Conservation (phyloP, 92 coral and sea anemone species). For the Palythoa grandiflora region DNA sequence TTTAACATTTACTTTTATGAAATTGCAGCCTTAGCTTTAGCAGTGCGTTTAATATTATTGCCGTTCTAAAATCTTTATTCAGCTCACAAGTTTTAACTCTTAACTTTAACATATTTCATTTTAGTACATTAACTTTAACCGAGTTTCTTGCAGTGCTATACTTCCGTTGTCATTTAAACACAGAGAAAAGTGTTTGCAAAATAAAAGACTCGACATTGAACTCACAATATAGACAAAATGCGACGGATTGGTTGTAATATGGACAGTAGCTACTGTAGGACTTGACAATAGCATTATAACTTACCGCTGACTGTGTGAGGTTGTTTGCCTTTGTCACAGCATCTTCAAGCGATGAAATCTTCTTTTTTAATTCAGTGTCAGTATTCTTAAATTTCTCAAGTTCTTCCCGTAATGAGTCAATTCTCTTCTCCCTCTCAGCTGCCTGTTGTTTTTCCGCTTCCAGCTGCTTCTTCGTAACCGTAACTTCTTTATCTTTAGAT, state of each 20-base stretch:
- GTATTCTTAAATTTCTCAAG: constrained; percentile 63
- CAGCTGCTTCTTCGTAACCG: constrained; percentile 56
- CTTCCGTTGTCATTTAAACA: not conserved
- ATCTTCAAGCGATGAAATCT: constrained; percentile 80
- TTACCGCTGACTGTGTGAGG: constrained; percentile 48
- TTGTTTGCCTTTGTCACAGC: constrained; percentile 81
- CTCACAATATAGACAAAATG: too few relatives aligned
- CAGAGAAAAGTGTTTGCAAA: not conserved
- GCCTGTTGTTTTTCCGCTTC: constrained; percentile 67
- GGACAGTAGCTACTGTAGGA: not conserved
- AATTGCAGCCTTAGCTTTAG: too few relatives aligned
- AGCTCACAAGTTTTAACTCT: too few relatives aligned
- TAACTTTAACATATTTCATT: too few relatives aligned
- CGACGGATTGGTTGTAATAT: not conserved
- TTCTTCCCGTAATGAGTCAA: constrained; percentile 68
- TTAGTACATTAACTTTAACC: too few relatives aligned
- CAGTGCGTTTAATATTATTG: too few relatives aligned
- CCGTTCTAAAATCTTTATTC: too few relatives aligned
- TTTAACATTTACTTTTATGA: too few relatives aligned
- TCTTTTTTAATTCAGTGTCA: constrained; percentile 76
- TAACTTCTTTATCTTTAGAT: constrained; percentile 49
- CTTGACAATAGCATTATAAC: not conserved
- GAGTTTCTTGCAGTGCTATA: too few relatives aligned
- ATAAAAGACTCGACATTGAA: not conserved
- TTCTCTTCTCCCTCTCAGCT: constrained; percentile 73